Conservation (phyloP, 2,113 vertebrate species). For the Asarcornis scutulata region DNA sequence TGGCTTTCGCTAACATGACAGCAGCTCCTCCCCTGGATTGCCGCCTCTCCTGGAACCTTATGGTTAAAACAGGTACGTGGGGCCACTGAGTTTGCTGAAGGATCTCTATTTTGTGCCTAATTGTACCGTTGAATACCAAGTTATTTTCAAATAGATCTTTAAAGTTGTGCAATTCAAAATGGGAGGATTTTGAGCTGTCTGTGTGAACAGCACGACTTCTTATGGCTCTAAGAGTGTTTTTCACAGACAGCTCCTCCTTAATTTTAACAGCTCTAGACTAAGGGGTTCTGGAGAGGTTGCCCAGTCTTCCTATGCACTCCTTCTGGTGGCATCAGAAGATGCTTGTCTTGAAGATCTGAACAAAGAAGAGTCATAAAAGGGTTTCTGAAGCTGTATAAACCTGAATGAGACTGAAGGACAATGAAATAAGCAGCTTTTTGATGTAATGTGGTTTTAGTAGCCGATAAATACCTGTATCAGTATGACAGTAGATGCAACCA, state of each 20-base stretch:
- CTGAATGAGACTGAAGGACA: background rate
- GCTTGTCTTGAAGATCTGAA: background rate
- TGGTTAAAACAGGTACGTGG: constrained; percentile 91
- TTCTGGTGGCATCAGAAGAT: background rate
- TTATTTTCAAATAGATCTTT: too few relatives aligned
- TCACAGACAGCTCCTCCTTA: background rate
- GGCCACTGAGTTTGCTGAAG: rapidly evolving
- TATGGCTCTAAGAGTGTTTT: background rate
- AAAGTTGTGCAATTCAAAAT: background rate
- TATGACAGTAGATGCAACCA: background rate
- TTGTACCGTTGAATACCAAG: background rate
- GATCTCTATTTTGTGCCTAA: too few relatives aligned
- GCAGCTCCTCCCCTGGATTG: constrained; percentile 84
- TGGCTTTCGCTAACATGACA: constrained; percentile 78
- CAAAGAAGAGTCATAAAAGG: background rate
- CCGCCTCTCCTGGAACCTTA: constrained; percentile 88
- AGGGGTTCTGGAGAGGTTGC: background rate
- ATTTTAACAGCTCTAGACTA: background rate
- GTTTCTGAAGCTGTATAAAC: background rate
- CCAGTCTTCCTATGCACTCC: background rate
- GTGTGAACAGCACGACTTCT: rapidly evolving
- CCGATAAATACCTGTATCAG: background rate
- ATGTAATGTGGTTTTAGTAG: background rate
- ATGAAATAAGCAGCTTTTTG: background rate
- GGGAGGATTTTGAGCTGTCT: background rate